Evolutionary conservation across 2,113 vertebrate genomes (phyloP).

Genomic region (Macaca fascicularis): DNA sequence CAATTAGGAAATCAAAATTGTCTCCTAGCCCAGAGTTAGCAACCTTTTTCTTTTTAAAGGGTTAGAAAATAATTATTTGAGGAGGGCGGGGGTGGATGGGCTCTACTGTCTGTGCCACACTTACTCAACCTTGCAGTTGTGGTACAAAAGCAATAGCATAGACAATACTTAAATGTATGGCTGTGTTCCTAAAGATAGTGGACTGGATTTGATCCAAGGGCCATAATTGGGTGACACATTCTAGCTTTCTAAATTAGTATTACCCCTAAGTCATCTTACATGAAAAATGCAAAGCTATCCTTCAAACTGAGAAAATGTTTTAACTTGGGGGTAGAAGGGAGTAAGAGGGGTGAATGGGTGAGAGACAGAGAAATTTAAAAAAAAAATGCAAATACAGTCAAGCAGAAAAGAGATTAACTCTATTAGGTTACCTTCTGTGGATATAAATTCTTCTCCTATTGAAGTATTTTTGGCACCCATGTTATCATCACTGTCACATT

Average conservation of each 20-base stretch:
- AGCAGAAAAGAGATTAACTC: background rate
- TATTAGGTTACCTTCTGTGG: conserved; percentile 73
- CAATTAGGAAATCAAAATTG: background rate
- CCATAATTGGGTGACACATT: background rate
- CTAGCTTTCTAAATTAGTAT: background rate
- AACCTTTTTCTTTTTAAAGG: background rate
- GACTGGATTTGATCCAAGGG: background rate
- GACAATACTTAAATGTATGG: background rate
- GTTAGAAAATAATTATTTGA: background rate
- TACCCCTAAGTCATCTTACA: background rate
- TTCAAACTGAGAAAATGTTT: background rate
- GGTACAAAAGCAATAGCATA: background rate
- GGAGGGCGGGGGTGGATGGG: too few relatives aligned
- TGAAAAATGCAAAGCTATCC: background rate
- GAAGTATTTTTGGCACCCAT: conserved; percentile 53
- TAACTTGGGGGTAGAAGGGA: background rate
- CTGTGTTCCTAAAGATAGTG: background rate
- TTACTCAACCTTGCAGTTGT: background rate
- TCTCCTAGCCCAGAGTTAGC: background rate
- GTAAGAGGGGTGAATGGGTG: background rate
- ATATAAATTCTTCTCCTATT: conserved; percentile 63
- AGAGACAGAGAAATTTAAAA: background rate
- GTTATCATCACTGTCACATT: conserved; percentile 77
- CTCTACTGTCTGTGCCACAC: background rate
- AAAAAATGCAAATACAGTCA: background rate